Base-by-base conservation (phyloP, 2,888 invertebrate genomes). In the Drosophila pseudotalamancana region DNA sequence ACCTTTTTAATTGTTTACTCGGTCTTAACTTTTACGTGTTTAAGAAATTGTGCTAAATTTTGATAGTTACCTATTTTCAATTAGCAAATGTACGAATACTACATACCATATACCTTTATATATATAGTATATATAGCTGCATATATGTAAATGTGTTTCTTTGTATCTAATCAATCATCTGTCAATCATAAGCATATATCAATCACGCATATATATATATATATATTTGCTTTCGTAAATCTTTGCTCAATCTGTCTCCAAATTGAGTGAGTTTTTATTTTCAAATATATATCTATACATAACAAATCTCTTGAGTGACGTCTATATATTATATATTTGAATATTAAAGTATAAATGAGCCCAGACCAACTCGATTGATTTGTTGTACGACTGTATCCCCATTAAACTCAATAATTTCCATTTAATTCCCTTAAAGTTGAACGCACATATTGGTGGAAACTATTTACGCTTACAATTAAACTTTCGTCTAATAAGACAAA, bases 311-410 rank as follows among this genome's bases (percentile, higher is more conserved):
- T 87, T 83, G 87, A 83, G 83, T 46, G 54, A 87, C 67, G 85
- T 88, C 85, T 84, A 85, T 74, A 86, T 63, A 69, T 85, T 87
- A 77, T 79, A 85, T 85, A 76, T 77, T 81, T 81, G 55, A 40
- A 81, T 75, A 77, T 71, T 67, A 59, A 81, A 77, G 68, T 87
- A 82, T 81, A 78, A 77, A 80, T 88, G 88, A 88, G 89, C 88
- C 88, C 88, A 88, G 89, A 89, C 82, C 72, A 87, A 71, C 83
- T 83, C 86, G 82, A 87, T 82, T 72, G 86, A 82, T 87, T 85
- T 84, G 87, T 84, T 84, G 77, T 79, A 54, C 19, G 12, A 56
- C 43, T 37, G 9, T 29, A 11, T 6, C 11, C 29, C 29, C n/a
- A n/a, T n/a, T n/a, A n/a, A n/a, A 42, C 9, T n/a, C 39, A 49